These are phyloP conservation scores for Danaus chrysippus DNA, from an alignment of 2,888 invertebrate species.

Conservation along the genomic window DNA sequence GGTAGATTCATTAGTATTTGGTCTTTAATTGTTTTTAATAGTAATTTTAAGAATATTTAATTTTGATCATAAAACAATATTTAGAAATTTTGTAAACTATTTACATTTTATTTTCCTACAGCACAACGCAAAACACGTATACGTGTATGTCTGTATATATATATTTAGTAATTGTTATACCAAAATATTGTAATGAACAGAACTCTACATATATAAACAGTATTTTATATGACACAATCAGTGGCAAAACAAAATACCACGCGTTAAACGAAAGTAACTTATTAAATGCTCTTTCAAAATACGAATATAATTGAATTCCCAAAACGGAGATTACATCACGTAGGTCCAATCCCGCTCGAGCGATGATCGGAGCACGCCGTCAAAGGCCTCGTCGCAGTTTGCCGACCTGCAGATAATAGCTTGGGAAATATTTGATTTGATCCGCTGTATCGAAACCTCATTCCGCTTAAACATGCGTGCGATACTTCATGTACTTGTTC, in stretches of 20 bases:
- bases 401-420: neutral
- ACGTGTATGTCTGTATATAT: too few relatives aligned
- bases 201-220: too few relatives aligned
- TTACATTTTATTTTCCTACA: too few relatives aligned
- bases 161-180: too few relatives aligned
- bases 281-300: neutral
- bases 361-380: neutral
- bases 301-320: constrained; percentile 1
- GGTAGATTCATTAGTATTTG: too few relatives aligned
- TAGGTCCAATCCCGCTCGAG: neutral
- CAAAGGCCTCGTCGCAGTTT: neutral
- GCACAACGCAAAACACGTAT: too few relatives aligned
- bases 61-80: too few relatives aligned
- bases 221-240: too few relatives aligned
- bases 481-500: neutral
- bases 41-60: too few relatives aligned
- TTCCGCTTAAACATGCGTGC: neutral
- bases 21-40: too few relatives aligned
- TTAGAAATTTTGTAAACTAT: too few relatives aligned
- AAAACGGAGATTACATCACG: constrained; percentile 6
- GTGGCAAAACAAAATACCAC: neutral
- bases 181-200: too few relatives aligned
- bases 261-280: neutral
- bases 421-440: constrained; percentile 1
- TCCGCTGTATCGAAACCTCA: neutral